Evolutionary conservation across 1,140 invertebrate genomes (phyloP), one percentile per base, ranked within the genome.

Genomic region (Drosophila nigromelanica): DNA sequence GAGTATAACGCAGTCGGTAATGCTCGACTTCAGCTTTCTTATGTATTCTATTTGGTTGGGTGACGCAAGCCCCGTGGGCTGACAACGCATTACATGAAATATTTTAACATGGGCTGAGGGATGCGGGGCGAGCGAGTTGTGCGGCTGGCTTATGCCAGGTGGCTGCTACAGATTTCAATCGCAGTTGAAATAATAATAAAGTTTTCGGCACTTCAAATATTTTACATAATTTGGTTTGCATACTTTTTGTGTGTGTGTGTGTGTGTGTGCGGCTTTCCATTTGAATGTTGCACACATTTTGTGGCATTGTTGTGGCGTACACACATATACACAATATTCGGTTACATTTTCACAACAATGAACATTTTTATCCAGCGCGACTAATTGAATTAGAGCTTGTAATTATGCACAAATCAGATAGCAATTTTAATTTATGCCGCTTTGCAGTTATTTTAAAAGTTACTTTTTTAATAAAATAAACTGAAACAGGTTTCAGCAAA

Each of bases 141-240:
- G 55, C 21, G 11, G 11, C 4, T 35, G 33, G 0, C 33, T 10
- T 35, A 2, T 10, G 30, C 14, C 37, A 58, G 55, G 21, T 27
- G 48, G 51, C 52, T 66, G 24, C 21, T 58, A 63, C 72, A 72
- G 75, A 87, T 87, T 78, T 85, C 67, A 78, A 82, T 87, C 78
- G 74, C 56, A 67, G 67, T 67, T 82, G 71, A 86, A 81, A 87
- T 81, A 66, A 60, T 62, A 81, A 87, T 81, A 66, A 60, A 64
- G 70, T 86, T 87, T 71, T 86, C 80, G 64, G 71, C 78, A 75
- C 75, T 86, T 61, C 64, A 50, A 86, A 82, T 78, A 87, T 76
- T 82, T 87, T 82, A 66, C 78, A 82, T 87, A 87, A 87, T 81
- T 87, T 81, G 61, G 52, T 70, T 76, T 72, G 70, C 81, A 87